These are phyloP conservation scores for Copidosoma aretas DNA, from an alignment of 2,888 invertebrate genomes.

Conservation along the genomic window DNA sequence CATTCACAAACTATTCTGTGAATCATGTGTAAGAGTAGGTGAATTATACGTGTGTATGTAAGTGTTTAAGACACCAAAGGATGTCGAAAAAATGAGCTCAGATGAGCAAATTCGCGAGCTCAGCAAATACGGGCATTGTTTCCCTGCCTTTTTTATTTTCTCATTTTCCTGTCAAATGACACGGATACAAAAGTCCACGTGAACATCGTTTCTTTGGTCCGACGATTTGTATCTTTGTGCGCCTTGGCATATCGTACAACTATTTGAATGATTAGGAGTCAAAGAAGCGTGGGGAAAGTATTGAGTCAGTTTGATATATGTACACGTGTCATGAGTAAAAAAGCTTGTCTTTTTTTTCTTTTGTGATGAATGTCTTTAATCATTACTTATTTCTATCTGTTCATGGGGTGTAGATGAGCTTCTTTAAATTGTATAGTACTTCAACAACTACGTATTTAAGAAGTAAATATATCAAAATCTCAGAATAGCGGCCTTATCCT, in stretches of 20 bases:
- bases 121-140: constrained; percentile 16
- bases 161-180: background rate
- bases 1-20: constrained; percentile 20
- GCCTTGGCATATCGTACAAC: constrained; percentile 25
- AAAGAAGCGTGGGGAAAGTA: background rate
- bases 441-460: too few relatives aligned
- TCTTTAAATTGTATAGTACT: too few relatives aligned
- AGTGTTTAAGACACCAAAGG: too few relatives aligned
- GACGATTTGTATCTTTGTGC: constrained; percentile 30
- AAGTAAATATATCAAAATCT: too few relatives aligned
- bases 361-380: too few relatives aligned
- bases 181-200: background rate
- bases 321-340: too few relatives aligned
- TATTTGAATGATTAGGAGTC: constrained; percentile 2
- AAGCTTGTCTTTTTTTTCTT: background rate
- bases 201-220: constrained; percentile 26
- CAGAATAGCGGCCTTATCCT: too few relatives aligned
- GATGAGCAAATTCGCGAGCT: constrained; percentile 15
- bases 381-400: too few relatives aligned
- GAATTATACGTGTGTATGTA: too few relatives aligned
- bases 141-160: background rate
- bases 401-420: too few relatives aligned
- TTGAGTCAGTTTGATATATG: constrained; percentile 2
- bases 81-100: background rate
- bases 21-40: background rate